phyloP scores from a whole-genome alignment of 2,797 vertebrate species.

The Spinus pinus region DNA sequence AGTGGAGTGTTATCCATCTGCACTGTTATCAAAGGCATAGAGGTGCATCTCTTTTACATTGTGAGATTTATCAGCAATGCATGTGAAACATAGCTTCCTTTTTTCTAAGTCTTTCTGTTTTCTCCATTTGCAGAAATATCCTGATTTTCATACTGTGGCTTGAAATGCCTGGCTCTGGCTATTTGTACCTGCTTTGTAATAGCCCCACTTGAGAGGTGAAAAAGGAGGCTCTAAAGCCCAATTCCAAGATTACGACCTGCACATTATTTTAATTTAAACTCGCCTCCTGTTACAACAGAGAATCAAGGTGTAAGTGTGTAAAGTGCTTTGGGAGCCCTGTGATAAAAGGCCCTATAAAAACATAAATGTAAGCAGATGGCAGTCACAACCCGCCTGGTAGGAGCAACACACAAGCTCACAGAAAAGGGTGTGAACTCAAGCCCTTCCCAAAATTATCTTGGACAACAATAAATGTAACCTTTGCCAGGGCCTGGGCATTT shows the following conservation, averaged over 20 bases:
- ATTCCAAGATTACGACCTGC: conserved; percentile 32
- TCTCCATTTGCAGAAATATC: neutral
- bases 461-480: neutral
- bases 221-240: conserved; percentile 55
- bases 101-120: neutral
- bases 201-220: conserved; percentile 1
- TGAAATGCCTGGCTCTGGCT: neutral
- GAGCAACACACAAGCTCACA: neutral
- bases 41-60: neutral
- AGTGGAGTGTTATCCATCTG: neutral
- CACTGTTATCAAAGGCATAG: neutral
- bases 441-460: neutral
- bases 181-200: conserved; percentile 33
- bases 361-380: conserved; percentile 60
- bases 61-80: neutral
- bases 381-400: neutral
- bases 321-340: conserved; percentile 56
- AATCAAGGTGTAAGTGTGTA: conserved; percentile 57
- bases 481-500: neutral
- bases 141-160: neutral
- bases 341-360: conserved; percentile 59
- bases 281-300: conserved; percentile 55
- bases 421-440: neutral
- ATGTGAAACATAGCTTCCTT: neutral
- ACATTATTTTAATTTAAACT: conserved; percentile 62